phyloP scores from a whole-genome alignment of 2,113 vertebrate species.

The Calyptomena viridis region DNA sequence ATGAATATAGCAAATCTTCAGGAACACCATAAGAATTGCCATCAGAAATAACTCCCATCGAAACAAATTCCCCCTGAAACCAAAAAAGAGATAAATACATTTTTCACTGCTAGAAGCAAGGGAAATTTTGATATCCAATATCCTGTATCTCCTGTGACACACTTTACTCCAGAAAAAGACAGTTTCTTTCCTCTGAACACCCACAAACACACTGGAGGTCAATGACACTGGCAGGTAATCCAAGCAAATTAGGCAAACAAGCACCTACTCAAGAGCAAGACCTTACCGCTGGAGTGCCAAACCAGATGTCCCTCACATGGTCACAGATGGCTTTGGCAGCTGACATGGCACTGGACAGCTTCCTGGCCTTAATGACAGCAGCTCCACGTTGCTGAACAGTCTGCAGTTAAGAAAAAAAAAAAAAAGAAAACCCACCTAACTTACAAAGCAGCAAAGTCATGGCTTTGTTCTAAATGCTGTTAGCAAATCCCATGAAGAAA shows the following conservation, averaged over 20 bases:
- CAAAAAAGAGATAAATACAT: not conserved
- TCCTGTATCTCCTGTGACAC: not conserved
- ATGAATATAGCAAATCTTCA: conserved; percentile 92
- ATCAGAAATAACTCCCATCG: conserved; percentile 94
- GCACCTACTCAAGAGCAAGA: not conserved
- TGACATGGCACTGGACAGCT: conserved; percentile 97
- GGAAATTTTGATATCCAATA: not conserved
- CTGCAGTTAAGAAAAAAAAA: conserved; percentile 62
- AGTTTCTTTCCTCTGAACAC: not conserved
- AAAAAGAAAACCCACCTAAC: not conserved
- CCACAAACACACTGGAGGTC: not conserved
- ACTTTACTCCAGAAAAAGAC: not conserved
- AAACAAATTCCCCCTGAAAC: conserved; percentile 90
- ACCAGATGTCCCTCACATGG: conserved; percentile 94
- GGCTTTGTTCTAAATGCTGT: not conserved
- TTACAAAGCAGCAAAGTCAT: not conserved
- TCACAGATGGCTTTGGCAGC: conserved; percentile 97
- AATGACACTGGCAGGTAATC: not conserved
- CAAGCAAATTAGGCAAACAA: not conserved
- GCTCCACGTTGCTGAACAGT: conserved; percentile 94
- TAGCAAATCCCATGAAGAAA: not conserved
- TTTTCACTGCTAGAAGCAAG: not conserved
- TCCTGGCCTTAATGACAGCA: conserved; percentile 93
- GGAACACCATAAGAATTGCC: conserved; percentile 89
- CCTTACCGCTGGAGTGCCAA: conserved; percentile 88